A percentile compares a stretch with the other conserved stretches of the same genome.
phyloP scores from a whole-genome alignment of 2,113 vertebrate species.

The Corythornis vintsioides region DNA sequence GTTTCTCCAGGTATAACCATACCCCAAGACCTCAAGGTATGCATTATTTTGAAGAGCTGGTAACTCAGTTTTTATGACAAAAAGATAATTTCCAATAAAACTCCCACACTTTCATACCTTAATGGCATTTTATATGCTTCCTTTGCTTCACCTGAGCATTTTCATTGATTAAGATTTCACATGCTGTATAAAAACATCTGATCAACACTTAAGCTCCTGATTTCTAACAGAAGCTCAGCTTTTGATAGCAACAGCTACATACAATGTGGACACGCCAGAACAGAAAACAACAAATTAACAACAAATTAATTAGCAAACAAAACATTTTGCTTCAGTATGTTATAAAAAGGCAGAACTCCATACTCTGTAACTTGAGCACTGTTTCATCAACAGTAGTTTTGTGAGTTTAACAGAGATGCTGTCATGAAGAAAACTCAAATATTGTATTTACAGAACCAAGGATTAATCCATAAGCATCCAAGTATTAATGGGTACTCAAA shows the following conservation, averaged over 20 bases:
- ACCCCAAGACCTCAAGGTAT: neutral
- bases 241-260: neutral
- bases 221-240: neutral
- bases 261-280: neutral
- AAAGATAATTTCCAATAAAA: neutral
- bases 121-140: neutral
- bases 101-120: neutral
- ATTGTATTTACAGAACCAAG: neutral
- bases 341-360: neutral
- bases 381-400: neutral
- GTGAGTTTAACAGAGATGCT: neutral
- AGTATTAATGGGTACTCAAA: neutral
- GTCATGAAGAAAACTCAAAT: neutral
- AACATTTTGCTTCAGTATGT: neutral
- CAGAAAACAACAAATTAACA: neutral
- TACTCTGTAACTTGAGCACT: neutral
- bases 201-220: neutral
- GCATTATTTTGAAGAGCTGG: neutral
- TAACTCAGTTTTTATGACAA: neutral
- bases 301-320: neutral
- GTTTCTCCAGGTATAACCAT: neutral
- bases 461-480: neutral
- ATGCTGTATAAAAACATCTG: neutral
- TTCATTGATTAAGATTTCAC: neutral
- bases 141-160: neutral